Percentiles rank a stretch among this genome's conserved stretches.
Conservation (phyloP, 2,797 vertebrate species). For the Gallinago solitaria region DNA sequence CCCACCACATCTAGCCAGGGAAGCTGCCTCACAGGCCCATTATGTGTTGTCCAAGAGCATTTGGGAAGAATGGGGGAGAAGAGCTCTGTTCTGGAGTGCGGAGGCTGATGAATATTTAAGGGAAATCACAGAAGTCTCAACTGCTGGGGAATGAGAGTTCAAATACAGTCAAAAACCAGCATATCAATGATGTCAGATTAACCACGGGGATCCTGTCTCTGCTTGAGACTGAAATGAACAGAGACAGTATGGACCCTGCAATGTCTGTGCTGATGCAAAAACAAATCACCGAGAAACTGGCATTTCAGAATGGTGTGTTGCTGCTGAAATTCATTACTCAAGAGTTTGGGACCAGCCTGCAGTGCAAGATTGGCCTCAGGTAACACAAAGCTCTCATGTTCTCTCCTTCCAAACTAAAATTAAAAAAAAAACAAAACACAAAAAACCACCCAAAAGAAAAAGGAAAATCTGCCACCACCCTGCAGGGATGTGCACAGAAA, state of each 20-base stretch:
- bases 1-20: slow-evolving; percentile 33
- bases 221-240: background rate
- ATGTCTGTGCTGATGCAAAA: background rate
- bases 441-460: background rate
- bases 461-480: background rate
- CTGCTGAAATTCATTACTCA: background rate
- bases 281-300: background rate
- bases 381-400: background rate
- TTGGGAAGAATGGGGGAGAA: slow-evolving; percentile 28
- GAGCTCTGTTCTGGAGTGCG: background rate
- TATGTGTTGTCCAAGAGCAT: background rate
- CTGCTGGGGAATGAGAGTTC: background rate
- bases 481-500: background rate
- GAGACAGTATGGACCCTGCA: background rate
- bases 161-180: background rate
- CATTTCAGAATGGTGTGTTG: background rate
- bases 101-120: background rate
- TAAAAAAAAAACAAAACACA: no score
- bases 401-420: background rate
- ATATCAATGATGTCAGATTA: background rate
- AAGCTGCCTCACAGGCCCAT: slow-evolving; percentile 11
- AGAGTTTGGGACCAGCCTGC: background rate
- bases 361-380: background rate
- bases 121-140: background rate
- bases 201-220: background rate